These are phyloP conservation scores for Acropternis orthonyx DNA, from an alignment of 2,797 vertebrate species.

Conservation along the genomic window DNA sequence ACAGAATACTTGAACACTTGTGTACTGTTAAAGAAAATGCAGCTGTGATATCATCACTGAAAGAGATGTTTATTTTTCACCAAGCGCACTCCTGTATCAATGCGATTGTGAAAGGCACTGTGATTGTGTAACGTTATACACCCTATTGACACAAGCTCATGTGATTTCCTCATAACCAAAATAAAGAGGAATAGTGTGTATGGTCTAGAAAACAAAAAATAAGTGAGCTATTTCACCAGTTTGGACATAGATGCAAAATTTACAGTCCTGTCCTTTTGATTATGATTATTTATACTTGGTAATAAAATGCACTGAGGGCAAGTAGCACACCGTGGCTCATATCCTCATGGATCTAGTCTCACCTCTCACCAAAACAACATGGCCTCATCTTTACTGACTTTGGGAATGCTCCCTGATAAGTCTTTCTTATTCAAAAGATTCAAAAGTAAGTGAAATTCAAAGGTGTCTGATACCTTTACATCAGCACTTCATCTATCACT, in stretches of 20 bases:
- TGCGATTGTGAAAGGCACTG: rapidly evolving
- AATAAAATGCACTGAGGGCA: not conserved
- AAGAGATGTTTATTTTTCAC: not conserved
- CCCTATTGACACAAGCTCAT: not conserved
- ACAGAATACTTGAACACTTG: not conserved
- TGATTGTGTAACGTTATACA: not conserved
- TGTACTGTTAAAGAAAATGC: not conserved
- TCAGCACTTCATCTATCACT: not conserved
- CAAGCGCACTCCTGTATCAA: rapidly evolving
- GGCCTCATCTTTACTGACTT: not conserved
- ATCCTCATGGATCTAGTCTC: not conserved
- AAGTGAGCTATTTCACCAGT: not conserved
- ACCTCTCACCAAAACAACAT: not conserved
- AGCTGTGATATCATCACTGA: not conserved
- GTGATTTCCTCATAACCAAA: not conserved
- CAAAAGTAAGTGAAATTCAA: not conserved
- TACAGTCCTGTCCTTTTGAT: not conserved
- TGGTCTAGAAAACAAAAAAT: not conserved
- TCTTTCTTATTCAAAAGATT: not conserved
- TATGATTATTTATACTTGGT: not conserved
- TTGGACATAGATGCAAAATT: not conserved
- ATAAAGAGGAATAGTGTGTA: not conserved
- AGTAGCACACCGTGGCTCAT: not conserved
- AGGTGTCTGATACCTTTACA: not conserved
- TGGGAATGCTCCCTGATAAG: not conserved